Conservation (phyloP, 2,113 vertebrate species). For the Platysteira castanea region DNA sequence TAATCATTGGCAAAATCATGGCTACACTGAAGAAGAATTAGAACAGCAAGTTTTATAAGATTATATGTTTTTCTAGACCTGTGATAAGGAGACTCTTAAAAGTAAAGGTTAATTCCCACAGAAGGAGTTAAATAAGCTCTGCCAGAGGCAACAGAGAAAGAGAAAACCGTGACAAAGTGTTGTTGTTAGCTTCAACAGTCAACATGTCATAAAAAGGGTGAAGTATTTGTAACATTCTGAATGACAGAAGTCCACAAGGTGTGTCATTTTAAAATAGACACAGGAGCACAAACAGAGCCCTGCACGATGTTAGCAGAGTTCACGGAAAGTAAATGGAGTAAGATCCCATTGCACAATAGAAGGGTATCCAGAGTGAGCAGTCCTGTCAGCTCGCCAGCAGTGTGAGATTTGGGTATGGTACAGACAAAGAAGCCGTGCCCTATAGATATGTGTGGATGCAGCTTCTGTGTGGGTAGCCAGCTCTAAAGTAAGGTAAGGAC, state of each 20-base stretch:
- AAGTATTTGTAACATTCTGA: conserved; percentile 62
- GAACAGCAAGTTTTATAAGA: background rate
- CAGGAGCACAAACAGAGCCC: conserved; percentile 8
- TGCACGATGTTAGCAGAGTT: conserved; percentile 31
- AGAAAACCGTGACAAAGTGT: background rate
- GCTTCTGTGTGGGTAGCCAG: background rate
- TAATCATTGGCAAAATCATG: background rate
- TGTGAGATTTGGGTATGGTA: background rate
- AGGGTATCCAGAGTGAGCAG: background rate
- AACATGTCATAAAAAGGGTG: conserved; percentile 11
- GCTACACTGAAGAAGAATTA: background rate
- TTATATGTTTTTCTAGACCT: background rate
- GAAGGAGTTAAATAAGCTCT: background rate
- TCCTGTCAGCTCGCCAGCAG: background rate
- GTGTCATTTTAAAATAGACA: conserved; percentile 60
- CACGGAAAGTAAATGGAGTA: conserved; percentile 38
- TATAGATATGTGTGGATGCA: background rate
- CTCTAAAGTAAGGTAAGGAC: background rate
- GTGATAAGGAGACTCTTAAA: background rate
- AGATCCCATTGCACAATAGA: conserved; percentile 47
- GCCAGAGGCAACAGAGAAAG: background rate
- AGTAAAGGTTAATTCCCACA: background rate
- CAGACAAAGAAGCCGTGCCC: background rate
- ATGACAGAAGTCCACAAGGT: conserved; percentile 38
- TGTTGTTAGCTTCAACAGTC: background rate